These are phyloP conservation scores for Gryllus longicercus DNA, from an alignment of 2,888 invertebrate species.

Conservation along the genomic window DNA sequence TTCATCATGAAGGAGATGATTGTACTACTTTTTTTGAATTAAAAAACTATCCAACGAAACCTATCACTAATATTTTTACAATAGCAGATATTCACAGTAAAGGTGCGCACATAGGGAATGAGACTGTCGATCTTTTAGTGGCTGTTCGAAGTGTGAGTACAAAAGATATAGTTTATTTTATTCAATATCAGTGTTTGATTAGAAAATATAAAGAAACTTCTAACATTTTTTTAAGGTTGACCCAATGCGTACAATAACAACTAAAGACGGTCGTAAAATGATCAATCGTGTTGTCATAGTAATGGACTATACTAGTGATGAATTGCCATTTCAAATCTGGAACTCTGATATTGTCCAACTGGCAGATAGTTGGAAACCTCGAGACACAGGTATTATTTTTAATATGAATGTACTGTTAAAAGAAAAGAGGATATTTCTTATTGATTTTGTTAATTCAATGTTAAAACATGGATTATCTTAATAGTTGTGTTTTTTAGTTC, in stretches of 20 bases:
- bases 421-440: background rate
- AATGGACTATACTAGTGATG: conserved; percentile 60
- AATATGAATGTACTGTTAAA: background rate
- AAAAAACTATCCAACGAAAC: conserved; percentile 64
- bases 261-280: conserved; percentile 57
- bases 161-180: too few species aligned
- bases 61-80: conserved; percentile 54
- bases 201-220: conserved; percentile 22
- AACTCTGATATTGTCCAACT: conserved; percentile 66
- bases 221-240: conserved; percentile 50
- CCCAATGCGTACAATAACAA: conserved; percentile 59
- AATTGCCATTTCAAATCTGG: conserved; percentile 63
- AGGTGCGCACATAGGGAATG: conserved; percentile 47
- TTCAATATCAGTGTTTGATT: too few species aligned
- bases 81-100: conserved; percentile 55
- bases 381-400: conserved; percentile 51
- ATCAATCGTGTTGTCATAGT: conserved; percentile 64
- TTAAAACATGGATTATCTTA: background rate
- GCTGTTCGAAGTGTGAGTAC: conserved; percentile 56
- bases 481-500: conserved; percentile 44
- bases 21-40: conserved; percentile 53
- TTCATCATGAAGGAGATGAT: conserved; percentile 56
- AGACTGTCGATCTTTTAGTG: conserved; percentile 64
- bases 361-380: conserved; percentile 64
- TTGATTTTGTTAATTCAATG: background rate